These are phyloP conservation scores for Somateria mollissima DNA, from an alignment of 2,797 vertebrate species.

Conservation along the genomic window DNA sequence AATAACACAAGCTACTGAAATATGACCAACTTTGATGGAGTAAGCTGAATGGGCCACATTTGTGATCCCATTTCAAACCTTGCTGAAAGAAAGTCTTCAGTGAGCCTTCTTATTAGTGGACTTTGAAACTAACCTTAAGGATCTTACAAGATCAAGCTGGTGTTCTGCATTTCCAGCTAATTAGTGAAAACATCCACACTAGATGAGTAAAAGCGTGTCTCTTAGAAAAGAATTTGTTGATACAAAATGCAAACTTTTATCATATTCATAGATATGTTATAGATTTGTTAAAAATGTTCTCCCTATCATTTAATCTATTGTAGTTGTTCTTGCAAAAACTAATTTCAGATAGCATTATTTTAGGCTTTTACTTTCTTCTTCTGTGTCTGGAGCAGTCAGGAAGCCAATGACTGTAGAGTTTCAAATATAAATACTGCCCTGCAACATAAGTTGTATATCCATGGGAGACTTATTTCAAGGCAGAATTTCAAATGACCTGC, in stretches of 20 bases:
- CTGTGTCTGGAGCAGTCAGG: not conserved
- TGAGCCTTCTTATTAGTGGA: not conserved
- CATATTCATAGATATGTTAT: no score
- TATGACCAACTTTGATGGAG: not conserved
- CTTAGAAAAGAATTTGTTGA: not conserved
- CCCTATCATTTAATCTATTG: accelerated
- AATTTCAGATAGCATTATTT: not conserved
- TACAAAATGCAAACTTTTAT: not conserved
- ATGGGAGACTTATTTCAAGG: not conserved
- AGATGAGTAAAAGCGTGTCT: accelerated
- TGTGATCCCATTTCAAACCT: not conserved
- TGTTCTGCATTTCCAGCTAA: not conserved
- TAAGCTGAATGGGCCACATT: not conserved
- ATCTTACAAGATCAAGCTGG: not conserved
- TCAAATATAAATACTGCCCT: not conserved
- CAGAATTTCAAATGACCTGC: not conserved
- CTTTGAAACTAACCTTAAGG: not conserved
- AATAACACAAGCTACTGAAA: not conserved
- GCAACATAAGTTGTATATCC: not conserved
- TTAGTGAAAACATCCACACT: not conserved
- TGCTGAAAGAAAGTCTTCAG: not conserved
- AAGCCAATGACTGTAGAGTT: not conserved
- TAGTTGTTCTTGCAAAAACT: not conserved
- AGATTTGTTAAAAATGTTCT: not conserved
- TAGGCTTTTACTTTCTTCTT: not conserved